Conservation (phyloP, 2,797 vertebrate species). For the Enoplosus armatus region DNA sequence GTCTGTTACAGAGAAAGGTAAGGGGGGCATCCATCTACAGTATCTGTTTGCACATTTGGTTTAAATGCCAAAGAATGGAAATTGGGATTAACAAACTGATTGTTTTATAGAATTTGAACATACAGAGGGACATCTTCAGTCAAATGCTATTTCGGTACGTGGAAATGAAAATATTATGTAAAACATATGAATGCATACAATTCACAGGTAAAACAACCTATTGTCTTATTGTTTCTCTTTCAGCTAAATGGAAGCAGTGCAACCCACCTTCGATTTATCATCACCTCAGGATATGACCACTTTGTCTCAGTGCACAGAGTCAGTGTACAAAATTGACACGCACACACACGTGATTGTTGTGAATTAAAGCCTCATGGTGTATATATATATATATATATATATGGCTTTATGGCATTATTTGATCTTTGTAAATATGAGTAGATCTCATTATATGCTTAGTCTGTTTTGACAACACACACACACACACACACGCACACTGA, state of each 20-base stretch:
- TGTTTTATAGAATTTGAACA: slow-evolving; percentile 87
- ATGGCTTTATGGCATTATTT: slow-evolving; percentile 24
- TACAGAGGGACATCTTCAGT: slow-evolving; percentile 92
- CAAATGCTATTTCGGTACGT: slow-evolving; percentile 91
- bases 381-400: slow-evolving; percentile 14
- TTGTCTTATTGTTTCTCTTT: slow-evolving; percentile 49
- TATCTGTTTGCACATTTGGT: background rate
- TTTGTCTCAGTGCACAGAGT: slow-evolving; percentile 93
- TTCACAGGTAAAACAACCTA: background rate
- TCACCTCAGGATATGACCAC: slow-evolving; percentile 92
- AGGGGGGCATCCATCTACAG: background rate
- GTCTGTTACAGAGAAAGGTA: slow-evolving; percentile 90
- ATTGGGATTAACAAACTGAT: slow-evolving; percentile 19
- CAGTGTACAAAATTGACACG: slow-evolving; percentile 72
- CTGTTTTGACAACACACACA: slow-evolving; percentile 16
- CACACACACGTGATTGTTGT: slow-evolving; percentile 3
- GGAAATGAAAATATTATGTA: background rate
- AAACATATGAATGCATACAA: background rate
- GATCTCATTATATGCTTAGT: slow-evolving; percentile 19
- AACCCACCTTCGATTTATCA: slow-evolving; percentile 91
- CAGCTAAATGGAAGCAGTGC: slow-evolving; percentile 88
- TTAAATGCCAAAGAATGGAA: background rate
- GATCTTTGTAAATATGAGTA: slow-evolving; percentile 9
- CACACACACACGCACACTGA: background rate
- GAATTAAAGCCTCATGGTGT: slow-evolving; percentile 15